Percentiles rank a stretch among this genome's conserved stretches.
Evolutionary conservation across 53 echinoderm and acorn worm species (phyloP).

Genomic region (Patiria pectinifera): DNA sequence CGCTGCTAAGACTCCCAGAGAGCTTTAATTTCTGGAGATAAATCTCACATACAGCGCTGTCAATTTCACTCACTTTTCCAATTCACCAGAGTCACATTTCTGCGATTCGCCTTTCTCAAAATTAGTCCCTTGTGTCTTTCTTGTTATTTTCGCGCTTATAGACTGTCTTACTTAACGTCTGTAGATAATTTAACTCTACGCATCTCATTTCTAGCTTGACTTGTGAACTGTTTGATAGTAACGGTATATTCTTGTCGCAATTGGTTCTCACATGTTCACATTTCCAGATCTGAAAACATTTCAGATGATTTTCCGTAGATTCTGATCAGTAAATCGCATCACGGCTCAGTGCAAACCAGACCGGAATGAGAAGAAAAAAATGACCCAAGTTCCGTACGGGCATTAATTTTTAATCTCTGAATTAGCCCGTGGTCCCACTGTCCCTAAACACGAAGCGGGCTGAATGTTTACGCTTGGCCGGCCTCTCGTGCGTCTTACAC

Average conservation of each 20-base stretch:
- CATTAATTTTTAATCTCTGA: slow-evolving; percentile 42
- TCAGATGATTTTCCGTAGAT: background rate
- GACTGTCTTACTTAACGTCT: background rate
- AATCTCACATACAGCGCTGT: background rate
- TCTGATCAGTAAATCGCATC: background rate
- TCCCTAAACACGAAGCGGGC: slow-evolving; percentile 25
- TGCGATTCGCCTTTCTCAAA: background rate
- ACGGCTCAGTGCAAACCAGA: background rate
- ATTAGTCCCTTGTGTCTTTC: background rate
- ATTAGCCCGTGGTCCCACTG: slow-evolving; percentile 1
- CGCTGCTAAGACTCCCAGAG: too few relatives aligned
- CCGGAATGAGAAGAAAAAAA: background rate
- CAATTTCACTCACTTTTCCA: background rate
- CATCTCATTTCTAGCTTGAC: too few relatives aligned
- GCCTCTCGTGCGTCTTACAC: background rate
- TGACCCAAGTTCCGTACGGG: background rate
- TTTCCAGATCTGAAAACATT: background rate
- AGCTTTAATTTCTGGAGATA: background rate
- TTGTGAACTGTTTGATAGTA: too few relatives aligned
- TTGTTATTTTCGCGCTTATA: background rate
- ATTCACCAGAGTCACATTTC: background rate
- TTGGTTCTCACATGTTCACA: background rate
- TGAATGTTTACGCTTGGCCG: slow-evolving; percentile 12
- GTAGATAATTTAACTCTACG: background rate
- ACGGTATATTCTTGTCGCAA: too few relatives aligned